phyloP scores from a whole-genome alignment of 2,888 invertebrate species.

The Eristalis tenax region DNA sequence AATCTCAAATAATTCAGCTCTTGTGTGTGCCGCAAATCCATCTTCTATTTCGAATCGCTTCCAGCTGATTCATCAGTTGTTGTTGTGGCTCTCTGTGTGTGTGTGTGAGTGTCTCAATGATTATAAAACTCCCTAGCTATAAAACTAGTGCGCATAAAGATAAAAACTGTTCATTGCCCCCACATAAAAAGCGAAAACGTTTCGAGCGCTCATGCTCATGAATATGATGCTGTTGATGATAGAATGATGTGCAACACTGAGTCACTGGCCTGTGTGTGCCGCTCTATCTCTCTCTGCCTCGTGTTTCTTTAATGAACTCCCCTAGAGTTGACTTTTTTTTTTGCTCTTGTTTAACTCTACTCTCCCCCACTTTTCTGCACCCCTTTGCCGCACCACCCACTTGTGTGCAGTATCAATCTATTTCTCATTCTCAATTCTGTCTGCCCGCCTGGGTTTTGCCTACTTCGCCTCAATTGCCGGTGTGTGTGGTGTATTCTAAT shows the following conservation, averaged over 20 bases:
- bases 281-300: not conserved
- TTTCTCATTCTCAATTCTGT: not conserved
- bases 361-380: not conserved
- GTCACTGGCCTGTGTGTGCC: conserved; percentile 32
- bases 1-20: conserved; percentile 20
- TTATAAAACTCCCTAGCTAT: conserved; percentile 41
- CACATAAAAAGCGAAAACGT: conserved; percentile 56
- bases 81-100: not conserved
- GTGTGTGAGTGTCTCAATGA: not conserved
- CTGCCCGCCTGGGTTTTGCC: too few relatives aligned
- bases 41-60: conserved; percentile 13
- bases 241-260: conserved; percentile 67
- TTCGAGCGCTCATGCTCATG: conserved; percentile 56
- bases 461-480: not conserved
- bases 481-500: conserved; percentile 46
- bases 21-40: not conserved
- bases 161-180: conserved; percentile 70
- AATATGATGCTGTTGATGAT: conserved; percentile 66
- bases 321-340: conserved; percentile 1
- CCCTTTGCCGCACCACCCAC: not conserved
- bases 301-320: not conserved
- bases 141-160: conserved; percentile 62
- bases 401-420: not conserved
- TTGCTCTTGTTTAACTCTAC: too few relatives aligned
- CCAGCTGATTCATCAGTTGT: conserved; percentile 40